Percentiles rank a stretch among this genome's conserved stretches.
phyloP scores from a whole-genome alignment of 2,797 vertebrate species.

The Sebastes vulpes region DNA sequence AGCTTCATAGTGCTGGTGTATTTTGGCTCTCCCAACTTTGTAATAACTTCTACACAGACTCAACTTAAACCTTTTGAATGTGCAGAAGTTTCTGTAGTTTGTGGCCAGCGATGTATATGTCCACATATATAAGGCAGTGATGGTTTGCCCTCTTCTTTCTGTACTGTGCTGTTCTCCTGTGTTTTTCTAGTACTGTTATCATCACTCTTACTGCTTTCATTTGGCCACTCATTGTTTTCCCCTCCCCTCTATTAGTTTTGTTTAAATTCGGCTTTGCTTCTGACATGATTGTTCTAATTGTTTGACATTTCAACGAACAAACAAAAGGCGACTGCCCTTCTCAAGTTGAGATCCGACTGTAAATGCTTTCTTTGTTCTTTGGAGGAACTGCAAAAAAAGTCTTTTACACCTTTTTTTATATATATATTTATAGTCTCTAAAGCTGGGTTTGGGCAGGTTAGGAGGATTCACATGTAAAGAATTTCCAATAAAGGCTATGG shows the following conservation, averaged over 20 bases:
- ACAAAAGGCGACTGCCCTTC: constrained; percentile 59
- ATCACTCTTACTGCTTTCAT: constrained; percentile 33
- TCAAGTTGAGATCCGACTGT: constrained; percentile 68
- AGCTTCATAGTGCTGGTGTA: neutral
- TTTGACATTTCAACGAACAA: constrained; percentile 41
- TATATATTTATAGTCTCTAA: constrained; percentile 83
- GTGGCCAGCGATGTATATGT: constrained; percentile 25
- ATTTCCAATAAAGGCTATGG: constrained; percentile 78
- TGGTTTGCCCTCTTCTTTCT: constrained; percentile 50
- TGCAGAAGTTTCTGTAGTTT: constrained; percentile 22
- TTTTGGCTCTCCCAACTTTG: constrained; percentile 6
- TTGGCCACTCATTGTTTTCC: constrained; percentile 5
- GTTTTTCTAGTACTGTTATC: constrained; percentile 54
- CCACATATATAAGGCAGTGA: constrained; percentile 30
- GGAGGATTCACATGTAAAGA: constrained; percentile 74
- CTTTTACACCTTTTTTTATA: constrained; percentile 80
- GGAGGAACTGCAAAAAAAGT: constrained; percentile 68
- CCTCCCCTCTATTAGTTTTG: neutral
- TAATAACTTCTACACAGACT: neutral
- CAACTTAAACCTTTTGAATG: neutral
- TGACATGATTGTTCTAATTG: constrained; percentile 24
- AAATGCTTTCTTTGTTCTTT: constrained; percentile 79
- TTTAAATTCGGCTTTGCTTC: constrained; percentile 41
- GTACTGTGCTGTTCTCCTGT: constrained; percentile 32
- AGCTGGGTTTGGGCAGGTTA: constrained; percentile 60